Evolutionary conservation across 92 coral and sea anemone species (phyloP).

Genomic region (Siderastrea siderea): DNA sequence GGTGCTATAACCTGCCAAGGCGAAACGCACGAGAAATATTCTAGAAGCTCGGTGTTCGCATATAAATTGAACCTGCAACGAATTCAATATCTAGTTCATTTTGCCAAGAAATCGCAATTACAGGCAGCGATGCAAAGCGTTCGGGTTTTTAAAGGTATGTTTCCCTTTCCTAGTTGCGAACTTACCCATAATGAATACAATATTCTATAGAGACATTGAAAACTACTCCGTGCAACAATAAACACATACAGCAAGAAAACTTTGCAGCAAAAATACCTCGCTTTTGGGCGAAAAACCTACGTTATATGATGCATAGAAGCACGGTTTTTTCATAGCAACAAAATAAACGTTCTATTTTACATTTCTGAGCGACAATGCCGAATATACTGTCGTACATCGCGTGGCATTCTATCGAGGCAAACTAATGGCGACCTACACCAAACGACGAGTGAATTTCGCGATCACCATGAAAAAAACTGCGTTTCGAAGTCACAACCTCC

Average conservation of each 20-base stretch:
- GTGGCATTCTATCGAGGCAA: slow-evolving; percentile 42
- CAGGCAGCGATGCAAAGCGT: background rate
- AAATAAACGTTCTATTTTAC: slow-evolving; percentile 4
- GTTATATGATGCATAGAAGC: background rate
- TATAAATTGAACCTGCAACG: background rate
- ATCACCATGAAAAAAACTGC: slow-evolving; percentile 33
- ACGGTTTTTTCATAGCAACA: background rate
- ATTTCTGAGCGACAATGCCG: slow-evolving; percentile 15
- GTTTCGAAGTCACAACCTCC: background rate
- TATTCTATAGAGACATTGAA: slow-evolving; percentile 31
- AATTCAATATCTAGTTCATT: background rate
- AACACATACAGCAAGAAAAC: slow-evolving; percentile 23
- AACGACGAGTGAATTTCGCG: slow-evolving; percentile 46
- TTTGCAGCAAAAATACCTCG: background rate
- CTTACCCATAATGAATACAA: slow-evolving; percentile 34
- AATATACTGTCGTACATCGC: slow-evolving; percentile 42
- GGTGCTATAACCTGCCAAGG: slow-evolving; percentile 13
- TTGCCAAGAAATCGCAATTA: background rate
- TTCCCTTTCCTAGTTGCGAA: slow-evolving; percentile 8
- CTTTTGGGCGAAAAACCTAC: background rate
- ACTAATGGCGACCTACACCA: slow-evolving; percentile 62
- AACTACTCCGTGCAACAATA: slow-evolving; percentile 22
- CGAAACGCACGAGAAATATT: background rate
- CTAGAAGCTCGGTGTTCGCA: background rate
- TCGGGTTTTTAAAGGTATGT: background rate